Evolutionary conservation across 2,888 invertebrate genomes (phyloP), one percentile per base, ranked within the genome.

Genomic region (Brenthis hecate): DNA sequence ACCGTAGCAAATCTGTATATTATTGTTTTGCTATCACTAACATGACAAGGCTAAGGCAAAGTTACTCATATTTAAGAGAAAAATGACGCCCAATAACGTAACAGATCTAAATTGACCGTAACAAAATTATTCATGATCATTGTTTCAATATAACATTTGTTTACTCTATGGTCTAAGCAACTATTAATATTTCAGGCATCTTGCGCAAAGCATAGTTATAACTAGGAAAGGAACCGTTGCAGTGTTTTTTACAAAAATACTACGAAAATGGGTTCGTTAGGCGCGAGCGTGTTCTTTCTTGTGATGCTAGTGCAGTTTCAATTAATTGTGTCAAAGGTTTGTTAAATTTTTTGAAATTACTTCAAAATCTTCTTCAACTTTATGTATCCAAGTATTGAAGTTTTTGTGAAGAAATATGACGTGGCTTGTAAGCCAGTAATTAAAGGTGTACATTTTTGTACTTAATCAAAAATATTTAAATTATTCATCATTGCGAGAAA

Each of bases 201-300:
- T 89, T 89, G 81, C 89, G 89, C 80, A 89, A 89, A 74, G 73
- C 82, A 80, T 80, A 80, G 81, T 82, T 88, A 88, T 89, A 89
- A 87, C 86, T 86, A 86, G 81, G 85, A 82, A 86, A 83, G 81
- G 80, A 81, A 80, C 77, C 73, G 75, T 70, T 73, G 75, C 73
- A 76, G 74, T 72, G 80, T 81, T 87, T 88, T 90, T 86, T 85
- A 82, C 81, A 86, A 82, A 86, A 80, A 79, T 76, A 77, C 77
- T 75, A 73, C 77, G 80, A 87, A 84, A 83, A 92, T 92, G 91
- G 82, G 80, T 74, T 82, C 78, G 72, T 80, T 80, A 70, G 85
- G 85, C 75, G 74, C 84, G 81, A 87, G 84, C 77, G 76, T 85
- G 65, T 78, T 80, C 69, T 72, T 85, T 69, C 77, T 85, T 56